A percentile compares a stretch with the other conserved stretches of the same genome.
Evolutionary conservation across 2,113 vertebrate genomes (phyloP).

Genomic region (Campylomormyrus numenius): DNA sequence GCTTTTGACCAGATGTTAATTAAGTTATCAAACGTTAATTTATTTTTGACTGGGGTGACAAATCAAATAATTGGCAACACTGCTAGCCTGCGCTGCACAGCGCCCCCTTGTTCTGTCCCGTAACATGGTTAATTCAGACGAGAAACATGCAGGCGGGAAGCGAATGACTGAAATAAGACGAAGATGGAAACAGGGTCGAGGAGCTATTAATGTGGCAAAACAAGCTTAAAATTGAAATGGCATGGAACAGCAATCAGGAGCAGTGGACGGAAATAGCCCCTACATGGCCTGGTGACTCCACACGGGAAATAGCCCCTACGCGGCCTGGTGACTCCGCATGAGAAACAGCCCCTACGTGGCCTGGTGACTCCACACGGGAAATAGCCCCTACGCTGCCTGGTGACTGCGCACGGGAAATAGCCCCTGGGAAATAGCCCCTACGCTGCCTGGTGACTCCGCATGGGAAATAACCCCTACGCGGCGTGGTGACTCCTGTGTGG

Average conservation of each 20-base stretch:
- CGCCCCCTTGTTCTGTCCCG: background rate
- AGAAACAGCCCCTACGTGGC: background rate
- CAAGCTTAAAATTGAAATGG: background rate
- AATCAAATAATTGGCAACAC: background rate
- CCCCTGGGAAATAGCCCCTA: too few species aligned
- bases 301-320: background rate
- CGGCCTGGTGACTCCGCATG: too few species aligned
- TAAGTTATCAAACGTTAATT: background rate
- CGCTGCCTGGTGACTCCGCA: accelerated
- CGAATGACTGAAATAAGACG: background rate
- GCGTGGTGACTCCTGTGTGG: background rate
- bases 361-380: background rate
- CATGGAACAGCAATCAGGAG: background rate
- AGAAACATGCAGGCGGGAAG: background rate
- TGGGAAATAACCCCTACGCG: too few species aligned
- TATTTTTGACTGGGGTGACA: background rate
- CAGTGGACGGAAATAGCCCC: too few species aligned
- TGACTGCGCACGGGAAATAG: too few species aligned
- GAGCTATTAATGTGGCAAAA: background rate
- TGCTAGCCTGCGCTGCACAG: background rate
- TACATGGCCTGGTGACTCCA: too few species aligned
- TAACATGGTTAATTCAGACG: background rate
- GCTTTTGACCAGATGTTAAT: background rate
- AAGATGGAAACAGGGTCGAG: background rate
- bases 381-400: too few species aligned